Evolutionary conservation across 2,797 vertebrate genomes (phyloP).

Genomic region (Dendrocincla fuliginosa): DNA sequence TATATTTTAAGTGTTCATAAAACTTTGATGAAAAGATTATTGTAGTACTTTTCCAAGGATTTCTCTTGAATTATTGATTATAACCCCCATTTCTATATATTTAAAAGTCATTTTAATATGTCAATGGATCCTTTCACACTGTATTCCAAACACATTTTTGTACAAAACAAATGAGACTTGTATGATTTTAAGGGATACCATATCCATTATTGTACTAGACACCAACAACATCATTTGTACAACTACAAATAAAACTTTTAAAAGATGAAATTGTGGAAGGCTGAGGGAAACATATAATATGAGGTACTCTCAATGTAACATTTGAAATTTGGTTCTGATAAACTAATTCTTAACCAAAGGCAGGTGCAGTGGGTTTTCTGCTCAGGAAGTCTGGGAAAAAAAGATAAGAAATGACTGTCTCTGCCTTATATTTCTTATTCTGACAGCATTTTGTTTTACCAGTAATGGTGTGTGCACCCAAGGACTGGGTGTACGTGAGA

Average conservation of each 20-base stretch:
- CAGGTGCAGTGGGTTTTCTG: neutral
- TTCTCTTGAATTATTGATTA: neutral
- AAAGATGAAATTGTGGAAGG: neutral
- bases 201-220: neutral
- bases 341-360: neutral
- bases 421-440: neutral
- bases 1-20: neutral
- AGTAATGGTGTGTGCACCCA: neutral
- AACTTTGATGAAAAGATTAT: neutral
- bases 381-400: neutral
- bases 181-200: neutral
- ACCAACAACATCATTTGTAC: neutral
- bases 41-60: neutral
- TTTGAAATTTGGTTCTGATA: neutral
- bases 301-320: accelerated
- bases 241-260: neutral
- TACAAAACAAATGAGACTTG: neutral
- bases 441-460: neutral
- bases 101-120: neutral
- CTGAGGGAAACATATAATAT: neutral
- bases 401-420: neutral
- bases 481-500: neutral
- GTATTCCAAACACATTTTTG: neutral
- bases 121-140: neutral
- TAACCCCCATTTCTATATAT: accelerated